Conservation (phyloP, 2,113 vertebrate species). For the Anhinga rufa region DNA sequence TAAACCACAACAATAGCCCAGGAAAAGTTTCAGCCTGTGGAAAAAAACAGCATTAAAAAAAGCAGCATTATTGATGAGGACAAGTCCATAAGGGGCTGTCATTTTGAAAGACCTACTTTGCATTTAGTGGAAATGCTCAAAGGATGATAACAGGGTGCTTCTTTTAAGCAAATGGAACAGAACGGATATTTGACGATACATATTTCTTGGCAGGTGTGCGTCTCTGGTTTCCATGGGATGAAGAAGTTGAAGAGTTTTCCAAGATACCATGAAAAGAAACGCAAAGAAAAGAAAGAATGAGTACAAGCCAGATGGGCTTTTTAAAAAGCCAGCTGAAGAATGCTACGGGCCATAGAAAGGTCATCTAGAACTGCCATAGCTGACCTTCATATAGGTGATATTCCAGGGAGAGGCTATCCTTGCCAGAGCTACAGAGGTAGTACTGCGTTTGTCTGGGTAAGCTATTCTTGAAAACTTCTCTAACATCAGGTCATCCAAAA, state of each 20-base stretch:
- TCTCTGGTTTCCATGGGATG: neutral
- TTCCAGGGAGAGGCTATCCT: neutral
- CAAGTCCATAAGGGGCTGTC: neutral
- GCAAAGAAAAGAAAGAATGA: neutral
- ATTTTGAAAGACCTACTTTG: neutral
- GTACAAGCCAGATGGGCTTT: neutral
- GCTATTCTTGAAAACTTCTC: neutral
- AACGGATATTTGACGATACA: neutral
- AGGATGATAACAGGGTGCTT: neutral
- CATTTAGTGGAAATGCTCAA: neutral
- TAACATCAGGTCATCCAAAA: neutral
- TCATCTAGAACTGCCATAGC: neutral
- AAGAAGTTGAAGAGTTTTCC: neutral
- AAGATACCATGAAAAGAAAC: neutral
- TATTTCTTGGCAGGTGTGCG: neutral
- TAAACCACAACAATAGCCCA: no score
- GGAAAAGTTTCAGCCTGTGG: neutral
- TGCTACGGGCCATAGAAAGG: neutral
- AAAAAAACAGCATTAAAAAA: neutral
- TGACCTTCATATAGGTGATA: rapidly evolving
- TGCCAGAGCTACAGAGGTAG: neutral
- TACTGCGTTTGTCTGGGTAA: neutral
- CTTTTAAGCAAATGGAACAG: neutral
- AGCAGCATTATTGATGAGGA: neutral
- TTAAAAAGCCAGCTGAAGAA: neutral